phyloP scores from a whole-genome alignment of 2,797 vertebrate genomes.

The Scleropages formosus region DNA sequence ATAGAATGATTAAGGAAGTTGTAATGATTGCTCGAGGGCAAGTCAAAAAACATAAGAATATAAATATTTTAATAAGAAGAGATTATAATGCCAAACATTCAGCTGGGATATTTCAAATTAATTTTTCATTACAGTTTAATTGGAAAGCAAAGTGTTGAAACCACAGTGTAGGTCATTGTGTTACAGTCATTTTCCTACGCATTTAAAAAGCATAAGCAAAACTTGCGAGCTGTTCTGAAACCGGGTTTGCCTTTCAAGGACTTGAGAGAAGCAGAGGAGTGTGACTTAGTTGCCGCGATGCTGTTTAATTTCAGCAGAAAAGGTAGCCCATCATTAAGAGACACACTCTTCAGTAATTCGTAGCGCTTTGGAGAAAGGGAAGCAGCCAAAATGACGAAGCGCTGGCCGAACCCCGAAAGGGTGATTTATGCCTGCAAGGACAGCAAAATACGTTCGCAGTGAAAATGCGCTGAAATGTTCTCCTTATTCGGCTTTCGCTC shows the following conservation, averaged over 20 bases:
- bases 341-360: too few relatives aligned
- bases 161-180: neutral
- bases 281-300: too few relatives aligned
- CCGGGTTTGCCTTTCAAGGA: slow-evolving; percentile 11
- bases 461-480: too few relatives aligned
- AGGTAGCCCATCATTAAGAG: too few relatives aligned
- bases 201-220: neutral
- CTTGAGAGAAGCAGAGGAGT: slow-evolving; percentile 20
- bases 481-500: too few relatives aligned
- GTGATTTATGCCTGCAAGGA: too few relatives aligned
- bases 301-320: too few relatives aligned
- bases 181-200: neutral
- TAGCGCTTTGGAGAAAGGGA: too few relatives aligned
- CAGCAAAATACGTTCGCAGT: too few relatives aligned
- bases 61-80: slow-evolving; percentile 32
- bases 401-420: too few relatives aligned
- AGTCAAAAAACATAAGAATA: slow-evolving; percentile 22
- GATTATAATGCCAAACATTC: slow-evolving; percentile 25
- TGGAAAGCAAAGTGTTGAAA: slow-evolving; percentile 20
- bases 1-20: slow-evolving; percentile 15
- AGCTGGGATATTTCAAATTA: slow-evolving; percentile 19
- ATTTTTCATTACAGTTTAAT: slow-evolving; percentile 27
- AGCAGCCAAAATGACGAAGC: too few relatives aligned
- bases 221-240: slow-evolving; percentile 1
- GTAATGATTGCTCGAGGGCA: slow-evolving; percentile 4